Evolutionary conservation across 1,140 invertebrate species (phyloP), one percentile per base, ranked within the genome.

Genomic region (Hormaphis cornu): DNA sequence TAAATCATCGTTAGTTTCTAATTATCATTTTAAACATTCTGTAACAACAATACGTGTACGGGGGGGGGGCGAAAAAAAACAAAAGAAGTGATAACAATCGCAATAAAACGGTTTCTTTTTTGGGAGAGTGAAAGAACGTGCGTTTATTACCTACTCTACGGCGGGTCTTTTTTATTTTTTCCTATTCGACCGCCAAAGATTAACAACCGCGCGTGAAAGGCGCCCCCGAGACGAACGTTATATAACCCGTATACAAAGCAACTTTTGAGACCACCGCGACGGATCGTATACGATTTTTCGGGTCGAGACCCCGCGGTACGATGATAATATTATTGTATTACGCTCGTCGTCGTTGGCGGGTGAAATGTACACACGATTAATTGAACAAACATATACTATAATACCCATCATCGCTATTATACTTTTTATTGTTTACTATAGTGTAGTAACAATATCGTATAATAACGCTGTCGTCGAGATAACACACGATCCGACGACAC

Each of bases 61-160:
- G 35, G 42, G 12, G 42, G 12, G 16, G 12, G 5, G n/a, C 18
- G 37, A 7, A 40, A 7, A 50, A 66, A 66, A 50, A 66, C 44
- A 66, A 66, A 50, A 46, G 61, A n/a, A n/a, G 40, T 35, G 61
- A 66, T 66, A n/a, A 50, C 44, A 35, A 66, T 66, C 61, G 6
- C 14, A 50, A 66, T 50, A 66, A 66, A 66, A 66, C 42, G 61
- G 61, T 66, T 66, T 30, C 61, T 66, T 66, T 66, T n/a, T n/a
- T n/a, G n/a, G n/a, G 50, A 44, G 6, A 18, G 37, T 16, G 7
- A 35, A 1, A 56, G 10, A 35, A 9, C 24, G 40, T 4, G 24
- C 40, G 24, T 18, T n/a, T n/a, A n/a, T n/a, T n/a, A n/a, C n/a
- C n/a, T 22, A 18, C 14, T 24, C 24, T 42, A 28, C 18, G 30